Percentiles rank a stretch among this genome's conserved stretches.
Evolutionary conservation across 1,140 invertebrate genomes (phyloP).

Genomic region (Drosophila burlai): DNA sequence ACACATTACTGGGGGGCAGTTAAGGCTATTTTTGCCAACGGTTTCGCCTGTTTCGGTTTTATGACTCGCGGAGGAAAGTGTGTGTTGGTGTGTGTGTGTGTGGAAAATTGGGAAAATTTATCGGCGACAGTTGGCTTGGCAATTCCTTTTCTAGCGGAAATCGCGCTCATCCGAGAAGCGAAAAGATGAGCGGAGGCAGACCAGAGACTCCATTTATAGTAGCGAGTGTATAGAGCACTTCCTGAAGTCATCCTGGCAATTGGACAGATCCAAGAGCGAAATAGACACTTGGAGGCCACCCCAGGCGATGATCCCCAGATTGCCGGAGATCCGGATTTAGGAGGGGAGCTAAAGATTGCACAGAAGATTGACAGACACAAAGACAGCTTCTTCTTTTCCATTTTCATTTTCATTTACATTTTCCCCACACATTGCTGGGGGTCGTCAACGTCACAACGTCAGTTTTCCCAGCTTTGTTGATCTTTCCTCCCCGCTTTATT

Average conservation of each 20-base stretch:
- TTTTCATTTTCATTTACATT: neutral
- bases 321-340: neutral
- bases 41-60: conserved; percentile 31
- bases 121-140: conserved; percentile 77
- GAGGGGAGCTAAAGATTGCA: conserved; percentile 11
- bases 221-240: conserved; percentile 42
- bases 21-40: conserved; percentile 57
- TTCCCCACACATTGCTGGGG: conserved; percentile 57
- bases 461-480: conserved; percentile 17
- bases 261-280: conserved; percentile 58
- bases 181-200: conserved; percentile 5
- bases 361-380: conserved; percentile 34
- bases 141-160: conserved; percentile 63
- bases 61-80: conserved; percentile 37
- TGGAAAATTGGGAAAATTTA: conserved; percentile 57
- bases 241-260: conserved; percentile 72
- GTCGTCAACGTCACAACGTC: conserved; percentile 43
- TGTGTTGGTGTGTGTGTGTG: neutral
- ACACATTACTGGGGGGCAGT: conserved; percentile 32
- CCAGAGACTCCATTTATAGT: conserved; percentile 6
- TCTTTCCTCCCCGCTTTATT: neutral
- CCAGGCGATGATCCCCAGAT: conserved; percentile 20
- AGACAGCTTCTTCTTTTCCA: conserved; percentile 21
- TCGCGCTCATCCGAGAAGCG: conserved; percentile 61
- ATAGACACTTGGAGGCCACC: conserved; percentile 50